Conservation (phyloP, 2,797 vertebrate species). For the Corythornis leucogaster region DNA sequence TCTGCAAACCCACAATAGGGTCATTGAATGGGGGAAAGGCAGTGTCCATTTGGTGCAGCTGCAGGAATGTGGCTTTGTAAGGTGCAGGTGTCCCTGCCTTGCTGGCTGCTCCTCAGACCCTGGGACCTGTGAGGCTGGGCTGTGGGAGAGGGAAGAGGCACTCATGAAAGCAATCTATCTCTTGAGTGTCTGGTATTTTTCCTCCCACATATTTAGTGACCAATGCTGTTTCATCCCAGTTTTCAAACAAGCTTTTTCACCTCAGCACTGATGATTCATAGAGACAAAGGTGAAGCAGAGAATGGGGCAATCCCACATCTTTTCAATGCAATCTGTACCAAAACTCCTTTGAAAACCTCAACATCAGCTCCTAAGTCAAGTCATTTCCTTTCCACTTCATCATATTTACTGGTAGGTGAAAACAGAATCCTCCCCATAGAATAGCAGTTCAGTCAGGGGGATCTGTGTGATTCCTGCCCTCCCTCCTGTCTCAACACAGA, state of each 20-base stretch:
- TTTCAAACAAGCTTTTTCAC: not conserved
- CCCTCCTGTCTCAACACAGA: rapidly evolving
- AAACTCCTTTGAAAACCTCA: not conserved
- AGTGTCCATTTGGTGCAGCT: not conserved
- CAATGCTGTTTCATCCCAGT: not conserved
- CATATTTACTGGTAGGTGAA: not conserved
- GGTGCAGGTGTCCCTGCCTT: not conserved
- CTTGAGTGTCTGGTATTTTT: too few relatives aligned
- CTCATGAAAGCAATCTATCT: not conserved
- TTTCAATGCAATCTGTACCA: not conserved
- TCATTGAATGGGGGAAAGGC: not conserved
- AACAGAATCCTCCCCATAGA: not conserved
- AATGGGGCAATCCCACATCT: not conserved
- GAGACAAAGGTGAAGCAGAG: not conserved
- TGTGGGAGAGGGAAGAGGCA: not conserved
- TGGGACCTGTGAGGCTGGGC: not conserved
- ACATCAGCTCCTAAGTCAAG: not conserved
- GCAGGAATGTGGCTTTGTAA: not conserved
- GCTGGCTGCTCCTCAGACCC: not conserved
- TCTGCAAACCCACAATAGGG: not conserved
- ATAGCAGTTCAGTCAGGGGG: too few relatives aligned
- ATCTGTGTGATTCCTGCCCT: too few relatives aligned
- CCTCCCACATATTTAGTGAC: not conserved
- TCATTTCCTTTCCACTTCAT: not conserved
- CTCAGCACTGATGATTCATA: not conserved